Evolutionary conservation across 2,797 vertebrate species (phyloP).

Genomic region (Pogonophryne albipinna): DNA sequence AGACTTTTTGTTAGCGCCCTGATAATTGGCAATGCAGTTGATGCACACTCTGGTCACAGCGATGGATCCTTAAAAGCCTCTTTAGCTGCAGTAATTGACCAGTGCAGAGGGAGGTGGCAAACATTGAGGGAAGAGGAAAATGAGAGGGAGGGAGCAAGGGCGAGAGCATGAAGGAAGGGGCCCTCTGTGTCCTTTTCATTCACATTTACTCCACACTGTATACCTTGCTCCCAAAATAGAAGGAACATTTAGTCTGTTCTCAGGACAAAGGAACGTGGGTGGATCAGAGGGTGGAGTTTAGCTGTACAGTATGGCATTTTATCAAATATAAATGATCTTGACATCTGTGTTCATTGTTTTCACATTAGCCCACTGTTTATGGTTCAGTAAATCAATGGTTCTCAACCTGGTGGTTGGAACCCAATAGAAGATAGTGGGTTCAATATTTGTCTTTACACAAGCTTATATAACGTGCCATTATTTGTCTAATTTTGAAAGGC

Average conservation of each 20-base stretch:
- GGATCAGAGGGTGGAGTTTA: conserved; percentile 23
- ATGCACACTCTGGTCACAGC: conserved; percentile 40
- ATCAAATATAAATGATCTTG: conserved; percentile 42
- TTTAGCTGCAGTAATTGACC: conserved; percentile 61
- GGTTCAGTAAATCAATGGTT: conserved; percentile 37
- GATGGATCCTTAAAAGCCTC: conserved; percentile 67
- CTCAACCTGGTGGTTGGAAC: conserved; percentile 5
- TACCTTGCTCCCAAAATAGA: conserved; percentile 69
- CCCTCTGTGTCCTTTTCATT: conserved; percentile 74
- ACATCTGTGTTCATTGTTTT: conserved; percentile 54
- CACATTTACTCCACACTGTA: conserved; percentile 72
- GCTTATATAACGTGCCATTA: not conserved
- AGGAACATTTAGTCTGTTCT: conserved; percentile 22
- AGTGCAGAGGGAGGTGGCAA: conserved; percentile 28
- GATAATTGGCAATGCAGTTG: conserved; percentile 54
- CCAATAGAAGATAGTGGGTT: not conserved
- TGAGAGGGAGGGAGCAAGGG: conserved; percentile 30
- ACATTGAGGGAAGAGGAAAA: conserved; percentile 19
- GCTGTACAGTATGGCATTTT: conserved; percentile 14
- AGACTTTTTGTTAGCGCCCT: conserved; percentile 33
- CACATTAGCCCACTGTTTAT: conserved; percentile 37
- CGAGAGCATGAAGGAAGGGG: conserved; percentile 44
- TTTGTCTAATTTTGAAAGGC: not conserved
- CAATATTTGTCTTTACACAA: not conserved
- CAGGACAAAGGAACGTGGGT: conserved; percentile 40